Evolutionary conservation across 2,797 vertebrate species (phyloP).

Genomic region (Tauraco hartlaubi): DNA sequence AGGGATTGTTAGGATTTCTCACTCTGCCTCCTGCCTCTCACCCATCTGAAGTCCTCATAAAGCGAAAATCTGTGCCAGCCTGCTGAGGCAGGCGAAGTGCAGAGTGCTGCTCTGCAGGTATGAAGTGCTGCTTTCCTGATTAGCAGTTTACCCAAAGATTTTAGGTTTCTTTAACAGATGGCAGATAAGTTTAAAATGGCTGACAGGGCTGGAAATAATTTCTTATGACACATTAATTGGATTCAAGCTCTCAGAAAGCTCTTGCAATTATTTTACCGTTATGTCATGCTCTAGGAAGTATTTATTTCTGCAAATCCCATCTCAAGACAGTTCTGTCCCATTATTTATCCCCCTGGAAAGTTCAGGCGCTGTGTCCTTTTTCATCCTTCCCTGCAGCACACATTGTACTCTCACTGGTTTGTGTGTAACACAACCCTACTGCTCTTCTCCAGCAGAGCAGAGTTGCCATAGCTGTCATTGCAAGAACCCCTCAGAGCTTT

Average conservation of each 20-base stretch:
- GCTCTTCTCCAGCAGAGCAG: not conserved
- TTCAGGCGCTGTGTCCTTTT: conserved; percentile 20
- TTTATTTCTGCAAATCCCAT: conserved; percentile 21
- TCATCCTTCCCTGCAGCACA: not conserved
- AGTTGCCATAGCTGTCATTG: not conserved
- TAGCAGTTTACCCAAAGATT: conserved; percentile 15
- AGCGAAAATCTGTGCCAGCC: not conserved
- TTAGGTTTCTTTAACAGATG: conserved; percentile 43
- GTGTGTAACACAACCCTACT: not conserved
- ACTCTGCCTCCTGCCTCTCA: not conserved
- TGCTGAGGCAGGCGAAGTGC: not conserved
- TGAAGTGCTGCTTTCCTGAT: not conserved
- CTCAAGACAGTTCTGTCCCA: conserved; percentile 26
- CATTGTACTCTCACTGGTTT: not conserved
- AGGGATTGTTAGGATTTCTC: not conserved
- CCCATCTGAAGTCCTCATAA: not conserved
- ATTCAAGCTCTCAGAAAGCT: conserved; percentile 20
- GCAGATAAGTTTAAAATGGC: conserved; percentile 31
- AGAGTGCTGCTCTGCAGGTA: not conserved
- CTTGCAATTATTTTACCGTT: conserved; percentile 46
- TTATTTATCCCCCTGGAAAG: conserved; percentile 40
- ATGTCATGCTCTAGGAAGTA: conserved; percentile 32
- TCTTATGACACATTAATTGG: conserved; percentile 47
- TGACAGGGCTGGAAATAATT: conserved; percentile 48
- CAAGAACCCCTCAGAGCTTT: not conserved